A percentile compares a stretch with the other conserved stretches of the same genome.
These are phyloP conservation scores for Buceros bicornis DNA, from an alignment of 2,797 vertebrate species.

Conservation along the genomic window DNA sequence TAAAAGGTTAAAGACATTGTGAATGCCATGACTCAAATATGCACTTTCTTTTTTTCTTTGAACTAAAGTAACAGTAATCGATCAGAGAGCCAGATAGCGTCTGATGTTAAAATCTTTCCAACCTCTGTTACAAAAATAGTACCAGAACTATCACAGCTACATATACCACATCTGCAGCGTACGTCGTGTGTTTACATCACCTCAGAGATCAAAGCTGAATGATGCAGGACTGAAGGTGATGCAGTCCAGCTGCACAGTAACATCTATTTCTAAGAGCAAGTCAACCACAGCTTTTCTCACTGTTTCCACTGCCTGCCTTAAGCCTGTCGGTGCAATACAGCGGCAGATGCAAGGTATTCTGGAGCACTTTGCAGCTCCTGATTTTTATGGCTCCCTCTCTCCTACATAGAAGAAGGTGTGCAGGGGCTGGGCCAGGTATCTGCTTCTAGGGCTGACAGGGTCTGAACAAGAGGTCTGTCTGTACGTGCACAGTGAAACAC, in stretches of 20 bases:
- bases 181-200: neutral
- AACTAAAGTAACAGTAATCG: neutral
- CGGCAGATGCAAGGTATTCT: neutral
- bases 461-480: neutral
- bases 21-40: neutral
- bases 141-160: neutral
- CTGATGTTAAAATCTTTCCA: slow-evolving; percentile 52
- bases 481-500: neutral
- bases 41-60: neutral
- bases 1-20: neutral
- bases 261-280: neutral
- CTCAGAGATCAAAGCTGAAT: neutral
- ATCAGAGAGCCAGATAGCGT: slow-evolving; percentile 22
- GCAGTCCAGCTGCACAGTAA: neutral
- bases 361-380: neutral
- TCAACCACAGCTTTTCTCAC: slow-evolving; percentile 33
- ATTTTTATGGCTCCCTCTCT: neutral
- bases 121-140: slow-evolving; percentile 49
- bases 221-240: neutral
- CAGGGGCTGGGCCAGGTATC: neutral
- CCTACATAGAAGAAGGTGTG: no score
- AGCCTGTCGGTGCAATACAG: neutral
- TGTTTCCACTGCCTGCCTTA: slow-evolving; percentile 36
- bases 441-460: neutral
- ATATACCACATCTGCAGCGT: neutral